Evolutionary conservation across 2,888 invertebrate species (phyloP).

Genomic region (Troilus luridus): DNA sequence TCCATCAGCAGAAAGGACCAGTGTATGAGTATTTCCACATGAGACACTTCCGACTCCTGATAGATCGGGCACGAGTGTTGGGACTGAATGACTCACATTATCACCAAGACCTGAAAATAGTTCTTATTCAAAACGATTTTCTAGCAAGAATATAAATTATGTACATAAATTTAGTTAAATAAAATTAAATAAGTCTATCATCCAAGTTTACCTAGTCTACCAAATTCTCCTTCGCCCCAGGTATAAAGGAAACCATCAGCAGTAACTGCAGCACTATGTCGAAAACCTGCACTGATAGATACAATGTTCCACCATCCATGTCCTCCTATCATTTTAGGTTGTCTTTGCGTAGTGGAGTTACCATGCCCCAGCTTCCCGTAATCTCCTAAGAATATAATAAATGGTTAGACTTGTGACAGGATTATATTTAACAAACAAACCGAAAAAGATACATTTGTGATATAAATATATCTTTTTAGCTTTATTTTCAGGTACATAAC

Average conservation of each 20-base stretch:
- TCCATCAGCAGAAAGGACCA: slow-evolving; percentile 73
- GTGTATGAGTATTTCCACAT: slow-evolving; percentile 73
- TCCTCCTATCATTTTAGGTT: slow-evolving; percentile 73
- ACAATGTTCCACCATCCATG: slow-evolving; percentile 71
- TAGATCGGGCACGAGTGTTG: slow-evolving; percentile 74
- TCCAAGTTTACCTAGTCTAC: slow-evolving; percentile 69
- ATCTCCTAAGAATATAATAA: slow-evolving; percentile 69
- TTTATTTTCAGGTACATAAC: background rate
- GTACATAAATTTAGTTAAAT: background rate
- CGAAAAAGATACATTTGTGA: background rate
- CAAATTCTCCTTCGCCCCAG: slow-evolving; percentile 75
- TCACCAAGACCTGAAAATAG: slow-evolving; percentile 74
- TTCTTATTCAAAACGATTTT: background rate
- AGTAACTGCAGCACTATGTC: slow-evolving; percentile 74
- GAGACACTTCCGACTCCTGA: slow-evolving; percentile 74
- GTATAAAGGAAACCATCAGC: slow-evolving; percentile 73
- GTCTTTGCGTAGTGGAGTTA: slow-evolving; percentile 72
- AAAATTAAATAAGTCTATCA: background rate
- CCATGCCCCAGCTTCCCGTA: slow-evolving; percentile 75
- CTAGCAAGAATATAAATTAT: background rate
- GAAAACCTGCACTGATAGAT: slow-evolving; percentile 73
- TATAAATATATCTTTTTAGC: too few relatives aligned
- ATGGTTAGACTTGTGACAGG: background rate
- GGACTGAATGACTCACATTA: slow-evolving; percentile 73
- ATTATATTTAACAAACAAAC: background rate